phyloP scores from a whole-genome alignment of 2,797 vertebrate species.

The Adrianichthys oophorus region DNA sequence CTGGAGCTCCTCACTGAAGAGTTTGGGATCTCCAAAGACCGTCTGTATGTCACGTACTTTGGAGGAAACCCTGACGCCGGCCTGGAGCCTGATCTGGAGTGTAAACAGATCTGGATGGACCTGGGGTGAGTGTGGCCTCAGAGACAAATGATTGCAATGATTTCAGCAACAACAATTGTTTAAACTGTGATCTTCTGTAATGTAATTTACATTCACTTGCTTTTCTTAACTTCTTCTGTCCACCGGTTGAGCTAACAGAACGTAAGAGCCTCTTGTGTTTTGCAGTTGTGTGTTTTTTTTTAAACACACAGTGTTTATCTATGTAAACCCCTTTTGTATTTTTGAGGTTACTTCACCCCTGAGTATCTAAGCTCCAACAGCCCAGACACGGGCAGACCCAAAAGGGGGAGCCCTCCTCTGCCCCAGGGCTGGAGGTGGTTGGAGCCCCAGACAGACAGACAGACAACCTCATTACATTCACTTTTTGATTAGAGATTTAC shows the following conservation, averaged over 20 bases:
- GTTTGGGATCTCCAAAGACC: slow-evolving; percentile 90
- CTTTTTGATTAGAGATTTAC: no score
- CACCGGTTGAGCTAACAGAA: background rate
- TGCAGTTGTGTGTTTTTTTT: background rate
- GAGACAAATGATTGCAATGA: background rate
- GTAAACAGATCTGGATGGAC: slow-evolving; percentile 96
- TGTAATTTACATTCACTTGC: background rate
- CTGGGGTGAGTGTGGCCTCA: slow-evolving; percentile 84
- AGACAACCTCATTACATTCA: no score
- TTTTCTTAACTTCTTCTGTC: background rate
- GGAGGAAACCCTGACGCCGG: slow-evolving; percentile 87
- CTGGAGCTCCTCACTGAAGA: slow-evolving; percentile 92
- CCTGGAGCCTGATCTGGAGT: slow-evolving; percentile 94
- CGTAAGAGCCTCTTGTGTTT: no score
- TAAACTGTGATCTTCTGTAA: no score
- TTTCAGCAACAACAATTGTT: no score
- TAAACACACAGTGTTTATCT: background rate
- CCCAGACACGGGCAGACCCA: no score
- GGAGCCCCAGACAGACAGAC: no score
- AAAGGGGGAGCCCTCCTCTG: no score
- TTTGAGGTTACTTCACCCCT: no score
- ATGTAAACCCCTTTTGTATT: background rate
- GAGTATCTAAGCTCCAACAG: no score
- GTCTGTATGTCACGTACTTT: slow-evolving; percentile 96
- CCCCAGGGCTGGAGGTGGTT: no score